Evolutionary conservation across 2,113 vertebrate species (phyloP).

Genomic region (Mandrillus leucophaeus): DNA sequence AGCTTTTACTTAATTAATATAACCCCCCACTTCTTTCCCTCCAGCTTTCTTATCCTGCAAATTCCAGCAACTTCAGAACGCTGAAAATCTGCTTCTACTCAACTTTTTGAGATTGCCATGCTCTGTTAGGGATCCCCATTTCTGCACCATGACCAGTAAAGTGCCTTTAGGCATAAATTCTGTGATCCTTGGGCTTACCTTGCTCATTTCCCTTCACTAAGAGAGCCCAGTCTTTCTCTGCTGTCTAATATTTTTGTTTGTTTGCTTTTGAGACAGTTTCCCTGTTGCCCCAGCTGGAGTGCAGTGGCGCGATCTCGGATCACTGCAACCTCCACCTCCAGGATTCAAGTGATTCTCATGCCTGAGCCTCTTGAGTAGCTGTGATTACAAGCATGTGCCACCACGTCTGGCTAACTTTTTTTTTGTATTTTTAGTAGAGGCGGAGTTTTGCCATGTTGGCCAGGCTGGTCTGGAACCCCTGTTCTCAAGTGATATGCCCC

Average conservation of each 20-base stretch:
- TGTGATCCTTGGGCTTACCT: not conserved
- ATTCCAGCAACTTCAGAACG: not conserved
- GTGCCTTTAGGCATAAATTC: not conserved
- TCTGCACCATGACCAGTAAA: not conserved
- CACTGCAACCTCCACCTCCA: too few species aligned
- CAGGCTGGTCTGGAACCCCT: too few species aligned
- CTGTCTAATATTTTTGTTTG: not conserved
- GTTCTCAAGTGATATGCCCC: too few species aligned
- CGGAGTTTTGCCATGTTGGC: too few species aligned
- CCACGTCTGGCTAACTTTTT: too few species aligned
- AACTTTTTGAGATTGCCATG: rapidly evolving
- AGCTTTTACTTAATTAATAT: not conserved
- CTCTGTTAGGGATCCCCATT: not conserved
- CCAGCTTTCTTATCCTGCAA: not conserved
- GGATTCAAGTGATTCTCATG: too few species aligned
- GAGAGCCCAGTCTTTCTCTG: not conserved
- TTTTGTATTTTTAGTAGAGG: too few species aligned
- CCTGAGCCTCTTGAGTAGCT: too few species aligned
- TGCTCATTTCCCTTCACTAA: not conserved
- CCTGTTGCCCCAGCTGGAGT: too few species aligned
- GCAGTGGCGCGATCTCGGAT: too few species aligned
- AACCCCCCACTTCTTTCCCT: not conserved
- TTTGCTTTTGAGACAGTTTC: too few species aligned
- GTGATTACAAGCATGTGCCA: too few species aligned
- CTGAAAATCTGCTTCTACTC: not conserved